Percentiles rank a stretch among this genome's conserved stretches.
Conservation (phyloP, 2,888 invertebrate genomes). For the Andrena flavipes region DNA sequence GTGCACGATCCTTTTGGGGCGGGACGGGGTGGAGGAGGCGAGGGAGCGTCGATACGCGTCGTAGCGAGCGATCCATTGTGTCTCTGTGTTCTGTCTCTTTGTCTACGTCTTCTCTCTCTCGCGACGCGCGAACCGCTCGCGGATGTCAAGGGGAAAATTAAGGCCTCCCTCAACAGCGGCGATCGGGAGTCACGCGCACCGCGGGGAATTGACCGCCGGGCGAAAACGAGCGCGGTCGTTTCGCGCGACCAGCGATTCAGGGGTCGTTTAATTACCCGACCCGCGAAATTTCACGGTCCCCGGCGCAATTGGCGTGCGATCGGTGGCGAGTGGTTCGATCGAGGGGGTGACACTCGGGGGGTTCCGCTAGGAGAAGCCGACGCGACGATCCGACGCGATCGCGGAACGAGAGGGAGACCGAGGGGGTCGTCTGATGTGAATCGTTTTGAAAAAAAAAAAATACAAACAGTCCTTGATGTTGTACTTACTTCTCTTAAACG, state of each 20-base stretch:
- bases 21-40: not conserved
- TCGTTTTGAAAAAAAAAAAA: not conserved
- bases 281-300: slow-evolving; percentile 43
- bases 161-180: not conserved
- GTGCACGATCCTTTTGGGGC: not conserved
- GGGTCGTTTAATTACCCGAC: slow-evolving; percentile 42
- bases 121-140: slow-evolving; percentile 19
- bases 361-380: not conserved
- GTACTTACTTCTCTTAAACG: slow-evolving; percentile 61
- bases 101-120: slow-evolving; percentile 62
- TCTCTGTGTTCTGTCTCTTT: slow-evolving; percentile 66
- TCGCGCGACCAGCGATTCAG: slow-evolving; percentile 4
- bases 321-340: slow-evolving; percentile 9
- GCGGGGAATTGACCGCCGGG: too few relatives aligned
- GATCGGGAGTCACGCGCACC: too few relatives aligned
- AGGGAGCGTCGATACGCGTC: slow-evolving; percentile 17
- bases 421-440: slow-evolving; percentile 4
- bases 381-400: slow-evolving; percentile 11
- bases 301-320: slow-evolving; percentile 23
- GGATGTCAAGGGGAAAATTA: not conserved
- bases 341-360: not conserved
- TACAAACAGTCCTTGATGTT: slow-evolving; percentile 50
- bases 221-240: not conserved
- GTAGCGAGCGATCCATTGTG: slow-evolving; percentile 49
- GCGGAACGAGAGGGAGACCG: slow-evolving; percentile 27